These are phyloP conservation scores for Theretra japonica DNA, from an alignment of 2,888 invertebrate species.

Conservation along the genomic window DNA sequence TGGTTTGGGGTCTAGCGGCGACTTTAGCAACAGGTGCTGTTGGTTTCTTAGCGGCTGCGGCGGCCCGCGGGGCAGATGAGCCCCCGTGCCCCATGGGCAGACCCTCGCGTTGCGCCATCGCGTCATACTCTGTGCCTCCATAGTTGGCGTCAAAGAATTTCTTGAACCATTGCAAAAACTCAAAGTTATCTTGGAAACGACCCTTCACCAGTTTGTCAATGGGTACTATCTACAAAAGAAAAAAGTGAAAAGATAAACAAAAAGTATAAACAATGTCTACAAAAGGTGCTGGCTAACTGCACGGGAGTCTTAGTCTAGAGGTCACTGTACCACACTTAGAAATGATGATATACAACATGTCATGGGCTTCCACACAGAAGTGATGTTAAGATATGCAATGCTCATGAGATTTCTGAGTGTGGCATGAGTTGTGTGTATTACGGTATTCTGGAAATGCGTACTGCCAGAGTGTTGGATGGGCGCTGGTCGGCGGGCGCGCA, in stretches of 20 bases:
- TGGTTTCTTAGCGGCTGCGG: constrained; percentile 74
- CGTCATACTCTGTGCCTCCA: constrained; percentile 97
- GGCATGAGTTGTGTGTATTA: constrained; percentile 49
- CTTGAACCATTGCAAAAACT: constrained; percentile 99
- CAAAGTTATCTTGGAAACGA: constrained; percentile 99
- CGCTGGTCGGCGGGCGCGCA: constrained; percentile 55
- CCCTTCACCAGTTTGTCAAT: constrained; percentile 98
- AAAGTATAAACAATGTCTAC: constrained; percentile 59
- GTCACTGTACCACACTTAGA: constrained; percentile 52
- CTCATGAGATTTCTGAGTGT: constrained; percentile 54
- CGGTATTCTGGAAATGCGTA: constrained; percentile 63
- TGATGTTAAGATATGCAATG: constrained; percentile 34
- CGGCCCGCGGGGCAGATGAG: constrained; percentile 78
- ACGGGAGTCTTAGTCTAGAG: constrained; percentile 41
- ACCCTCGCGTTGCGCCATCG: constrained; percentile 93
- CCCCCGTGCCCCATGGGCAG: constrained; percentile 93
- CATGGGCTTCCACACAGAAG: constrained; percentile 31
- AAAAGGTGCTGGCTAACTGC: constrained; percentile 59
- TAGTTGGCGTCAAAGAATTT: constrained; percentile 99
- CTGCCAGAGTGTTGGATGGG: constrained; percentile 72
- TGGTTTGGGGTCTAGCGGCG: constrained; percentile 87
- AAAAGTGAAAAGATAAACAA: constrained; percentile 67
- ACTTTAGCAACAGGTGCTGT: constrained; percentile 83
- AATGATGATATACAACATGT: constrained; percentile 36
- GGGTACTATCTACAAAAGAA: constrained; percentile 92